Conservation (phyloP, 2,888 invertebrate genomes). For the Drosophila neoperkinsi region DNA sequence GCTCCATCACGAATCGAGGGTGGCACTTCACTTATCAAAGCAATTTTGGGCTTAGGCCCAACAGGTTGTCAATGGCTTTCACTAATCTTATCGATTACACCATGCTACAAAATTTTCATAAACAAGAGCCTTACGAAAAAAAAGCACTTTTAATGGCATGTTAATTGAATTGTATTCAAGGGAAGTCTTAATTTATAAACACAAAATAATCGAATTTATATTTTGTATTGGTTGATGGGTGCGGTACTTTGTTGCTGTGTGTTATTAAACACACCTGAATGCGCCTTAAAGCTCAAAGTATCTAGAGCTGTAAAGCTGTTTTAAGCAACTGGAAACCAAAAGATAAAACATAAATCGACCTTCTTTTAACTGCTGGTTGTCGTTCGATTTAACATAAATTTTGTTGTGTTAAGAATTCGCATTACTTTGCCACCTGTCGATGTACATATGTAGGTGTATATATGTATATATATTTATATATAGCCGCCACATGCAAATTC, state of each 20-base stretch:
- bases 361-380: slow-evolving; percentile 57
- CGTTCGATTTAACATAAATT: slow-evolving; percentile 78
- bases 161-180: neutral
- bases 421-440: slow-evolving; percentile 53
- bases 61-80: slow-evolving; percentile 57
- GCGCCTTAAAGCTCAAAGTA: slow-evolving; percentile 21
- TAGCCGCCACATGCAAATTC: slow-evolving; percentile 67
- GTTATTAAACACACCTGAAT: slow-evolving; percentile 54
- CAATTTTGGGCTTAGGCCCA: slow-evolving; percentile 44
- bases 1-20: slow-evolving; percentile 30
- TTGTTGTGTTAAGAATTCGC: slow-evolving; percentile 36
- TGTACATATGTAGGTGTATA: slow-evolving; percentile 1
- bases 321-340: slow-evolving; percentile 60
- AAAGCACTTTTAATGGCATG: neutral
- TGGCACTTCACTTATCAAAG: slow-evolving; percentile 56
- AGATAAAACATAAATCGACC: slow-evolving; percentile 59
- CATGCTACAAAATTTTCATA: slow-evolving; percentile 7
- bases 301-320: slow-evolving; percentile 58
- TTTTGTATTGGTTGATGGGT: neutral
- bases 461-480: neutral
- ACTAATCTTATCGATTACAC: slow-evolving; percentile 57
- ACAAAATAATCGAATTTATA: neutral
- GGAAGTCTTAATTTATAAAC: neutral
- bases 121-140: no score
- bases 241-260: slow-evolving; percentile 33